Base-by-base conservation (phyloP, 2,797 vertebrate genomes). In the Antennarius maculatus region DNA sequence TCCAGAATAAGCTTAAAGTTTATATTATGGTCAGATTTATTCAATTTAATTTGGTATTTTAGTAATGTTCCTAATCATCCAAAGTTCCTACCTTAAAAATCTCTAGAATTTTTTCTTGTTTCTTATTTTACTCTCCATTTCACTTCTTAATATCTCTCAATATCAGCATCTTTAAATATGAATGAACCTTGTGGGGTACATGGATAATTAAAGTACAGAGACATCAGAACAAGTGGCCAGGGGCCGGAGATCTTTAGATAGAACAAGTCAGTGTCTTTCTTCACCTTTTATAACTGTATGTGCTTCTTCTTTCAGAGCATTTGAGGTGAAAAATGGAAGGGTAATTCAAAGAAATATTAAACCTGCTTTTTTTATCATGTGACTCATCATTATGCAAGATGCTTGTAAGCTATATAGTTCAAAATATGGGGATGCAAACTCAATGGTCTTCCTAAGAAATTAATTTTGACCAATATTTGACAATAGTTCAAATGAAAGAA, bases 141-240 rank as follows among this genome's bases (percentile, higher is more conserved):
- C 60, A 2, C 68, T 57, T 28, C 37, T 54, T 71, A 71, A 73
- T 61, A 64, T 69, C 61, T 53, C 67, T 75, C 60, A 77, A 69
- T 79, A 78, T 73, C 67, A 74, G 70, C 61, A 57, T 62, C 49
- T 70, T 85, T 71, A 83, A 83, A 85, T 82, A 88, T 88, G 57
- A 12, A 83, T 28, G 60, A 62, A 18, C 3, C 65, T 80, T 48
- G 3, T 17, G 59, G 70, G 66, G 69, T 54, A 53, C 45, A 2
- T 43, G 54, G 63, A 56, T 82, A 78, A 85, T 85, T 77, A 80
- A 78, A 82, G 71, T 43, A 69, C 45, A 62, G 58, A 76, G 50
- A 72, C 79, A 51, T 77, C 70, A 2, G 41, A 55, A 42, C 2
- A 10, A 9, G 9, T 61, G 42, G 31, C 57, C 56, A 31, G n/a